phyloP scores from a whole-genome alignment of 2,888 invertebrate species.

The Drosophila bunnanda region DNA sequence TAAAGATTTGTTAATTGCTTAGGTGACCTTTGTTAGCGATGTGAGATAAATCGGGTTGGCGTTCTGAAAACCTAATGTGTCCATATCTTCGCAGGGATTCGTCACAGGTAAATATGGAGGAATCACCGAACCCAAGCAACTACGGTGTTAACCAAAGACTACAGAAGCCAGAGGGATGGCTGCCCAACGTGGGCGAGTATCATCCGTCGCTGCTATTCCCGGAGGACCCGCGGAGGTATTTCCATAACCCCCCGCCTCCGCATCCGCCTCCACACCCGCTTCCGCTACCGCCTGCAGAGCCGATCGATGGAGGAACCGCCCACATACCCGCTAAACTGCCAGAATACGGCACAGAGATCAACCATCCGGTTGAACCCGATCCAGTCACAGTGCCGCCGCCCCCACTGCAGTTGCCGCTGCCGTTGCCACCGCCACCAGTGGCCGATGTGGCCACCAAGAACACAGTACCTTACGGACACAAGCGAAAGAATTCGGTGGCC shows the following conservation, averaged over 20 bases:
- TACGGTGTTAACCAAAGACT: constrained; percentile 34
- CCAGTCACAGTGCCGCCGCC: constrained; percentile 9
- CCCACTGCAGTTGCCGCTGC: not conserved
- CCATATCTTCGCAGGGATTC: constrained; percentile 18
- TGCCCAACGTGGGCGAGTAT: constrained; percentile 25
- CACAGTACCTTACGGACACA: constrained; percentile 39
- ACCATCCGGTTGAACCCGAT: constrained; percentile 10
- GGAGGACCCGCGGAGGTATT: constrained; percentile 32
- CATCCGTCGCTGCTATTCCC: constrained; percentile 30
- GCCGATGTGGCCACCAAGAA: constrained; percentile 16
- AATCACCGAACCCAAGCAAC: constrained; percentile 20
- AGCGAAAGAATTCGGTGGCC: constrained; percentile 54
- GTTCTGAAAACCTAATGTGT: not conserved
- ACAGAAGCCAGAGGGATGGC: constrained; percentile 36
- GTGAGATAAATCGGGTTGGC: constrained; percentile 12
- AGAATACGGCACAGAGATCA: constrained; percentile 23
- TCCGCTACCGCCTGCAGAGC: not conserved
- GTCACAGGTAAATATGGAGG: constrained; percentile 38
- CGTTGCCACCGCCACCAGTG: constrained; percentile 10
- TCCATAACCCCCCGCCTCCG: constrained; percentile 27
- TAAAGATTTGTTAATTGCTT: constrained; percentile 25
- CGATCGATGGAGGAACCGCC: constrained; percentile 5
- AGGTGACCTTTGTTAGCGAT: constrained; percentile 25
- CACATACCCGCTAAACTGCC: constrained; percentile 22
- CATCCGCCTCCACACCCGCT: not conserved